Percentiles rank a stretch among this genome's conserved stretches.
Evolutionary conservation across 1,140 invertebrate species (phyloP).

Genomic region (Cotesia glomerata): DNA sequence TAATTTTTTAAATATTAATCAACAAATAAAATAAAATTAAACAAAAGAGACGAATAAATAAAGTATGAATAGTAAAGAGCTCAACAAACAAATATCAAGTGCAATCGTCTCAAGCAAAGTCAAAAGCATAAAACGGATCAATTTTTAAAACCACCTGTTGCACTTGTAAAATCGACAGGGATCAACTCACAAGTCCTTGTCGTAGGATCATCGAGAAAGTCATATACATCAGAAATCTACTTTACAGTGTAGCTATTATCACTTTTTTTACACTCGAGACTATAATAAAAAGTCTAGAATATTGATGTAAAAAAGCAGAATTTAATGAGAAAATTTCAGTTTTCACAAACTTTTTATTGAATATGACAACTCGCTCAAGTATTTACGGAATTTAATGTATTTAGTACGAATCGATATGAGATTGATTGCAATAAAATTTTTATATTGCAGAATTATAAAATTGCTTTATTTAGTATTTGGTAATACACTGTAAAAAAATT

Average conservation of each 20-base stretch:
- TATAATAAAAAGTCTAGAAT: no score
- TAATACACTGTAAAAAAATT: no score
- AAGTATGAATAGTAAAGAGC: neutral
- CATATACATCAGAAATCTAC: neutral
- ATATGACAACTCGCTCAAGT: no score
- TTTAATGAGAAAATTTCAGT: no score
- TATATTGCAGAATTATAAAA: no score
- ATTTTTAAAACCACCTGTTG: slow-evolving; percentile 54
- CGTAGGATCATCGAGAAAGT: neutral
- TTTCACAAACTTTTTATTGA: no score
- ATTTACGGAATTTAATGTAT: no score
- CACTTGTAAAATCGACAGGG: slow-evolving; percentile 28
- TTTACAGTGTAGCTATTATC: neutral
- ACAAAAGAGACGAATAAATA: neutral
- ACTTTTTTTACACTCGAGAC: neutral
- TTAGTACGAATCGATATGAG: no score
- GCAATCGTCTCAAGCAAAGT: slow-evolving; percentile 25
- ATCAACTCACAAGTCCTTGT: slow-evolving; percentile 24
- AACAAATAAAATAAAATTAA: neutral
- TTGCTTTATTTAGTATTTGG: no score
- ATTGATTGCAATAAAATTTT: no score
- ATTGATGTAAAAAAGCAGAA: no score
- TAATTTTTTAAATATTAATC: no score
- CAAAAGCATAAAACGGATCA: slow-evolving; percentile 38
- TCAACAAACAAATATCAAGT: slow-evolving; percentile 37